phyloP scores from a whole-genome alignment of 2,888 invertebrate genomes.

The Cheilosia vernalis region DNA sequence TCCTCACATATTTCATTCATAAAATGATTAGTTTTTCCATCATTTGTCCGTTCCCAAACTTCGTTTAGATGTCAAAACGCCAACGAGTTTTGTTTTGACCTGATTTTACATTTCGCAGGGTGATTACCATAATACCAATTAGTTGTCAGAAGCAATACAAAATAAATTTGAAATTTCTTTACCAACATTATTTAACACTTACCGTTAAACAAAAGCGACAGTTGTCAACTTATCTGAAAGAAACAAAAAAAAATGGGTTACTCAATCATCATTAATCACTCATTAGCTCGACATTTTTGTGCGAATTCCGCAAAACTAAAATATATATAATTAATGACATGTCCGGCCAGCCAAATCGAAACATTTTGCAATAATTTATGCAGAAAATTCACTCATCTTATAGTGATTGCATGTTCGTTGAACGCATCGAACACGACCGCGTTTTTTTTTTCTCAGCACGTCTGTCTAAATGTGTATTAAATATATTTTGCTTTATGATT shows the following conservation, averaged over 20 bases:
- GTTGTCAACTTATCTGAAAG: slow-evolving; percentile 57
- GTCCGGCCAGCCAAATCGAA: slow-evolving; percentile 4
- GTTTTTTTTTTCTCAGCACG: slow-evolving; percentile 11
- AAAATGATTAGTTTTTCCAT: slow-evolving; percentile 17
- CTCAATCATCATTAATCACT: slow-evolving; percentile 23
- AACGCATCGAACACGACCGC: not conserved
- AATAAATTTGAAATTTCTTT: not conserved
- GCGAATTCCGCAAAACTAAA: slow-evolving; percentile 1
- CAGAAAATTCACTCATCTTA: slow-evolving; percentile 7
- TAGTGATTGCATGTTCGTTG: not conserved
- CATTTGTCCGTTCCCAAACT: not conserved
- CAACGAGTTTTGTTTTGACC: slow-evolving; percentile 13
- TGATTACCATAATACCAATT: not conserved
- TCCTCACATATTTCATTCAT: slow-evolving; percentile 11
- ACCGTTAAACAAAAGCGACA: slow-evolving; percentile 61
- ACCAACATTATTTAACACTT: slow-evolving; percentile 46
- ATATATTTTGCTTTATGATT: not conserved
- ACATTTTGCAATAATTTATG: slow-evolving; percentile 34
- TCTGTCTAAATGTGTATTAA: not conserved
- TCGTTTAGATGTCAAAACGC: slow-evolving; percentile 5
- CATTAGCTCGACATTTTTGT: not conserved
- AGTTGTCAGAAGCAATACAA: not conserved
- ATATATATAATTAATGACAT: not conserved
- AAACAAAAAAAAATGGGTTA: slow-evolving; percentile 35
- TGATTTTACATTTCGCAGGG: not conserved